phyloP scores from a whole-genome alignment of 2,113 vertebrate genomes.

The Naja naja region DNA sequence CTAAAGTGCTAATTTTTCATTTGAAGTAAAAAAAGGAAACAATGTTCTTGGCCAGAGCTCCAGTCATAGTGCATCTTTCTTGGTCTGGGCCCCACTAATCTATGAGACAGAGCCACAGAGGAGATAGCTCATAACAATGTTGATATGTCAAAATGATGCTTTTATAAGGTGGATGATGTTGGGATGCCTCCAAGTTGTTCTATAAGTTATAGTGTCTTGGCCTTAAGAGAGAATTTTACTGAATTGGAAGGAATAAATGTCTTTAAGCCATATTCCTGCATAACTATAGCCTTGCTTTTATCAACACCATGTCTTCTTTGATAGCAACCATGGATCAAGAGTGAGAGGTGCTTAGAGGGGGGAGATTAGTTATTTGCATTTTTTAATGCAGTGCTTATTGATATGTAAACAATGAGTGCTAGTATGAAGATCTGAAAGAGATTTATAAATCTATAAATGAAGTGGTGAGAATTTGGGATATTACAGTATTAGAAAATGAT shows the following conservation, averaged over 20 bases:
- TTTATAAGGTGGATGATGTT: background rate
- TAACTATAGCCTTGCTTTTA: background rate
- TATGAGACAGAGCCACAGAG: too few species aligned
- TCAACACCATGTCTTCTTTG: background rate
- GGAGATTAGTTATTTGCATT: background rate
- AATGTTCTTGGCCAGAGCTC: background rate
- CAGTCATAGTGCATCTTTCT: background rate
- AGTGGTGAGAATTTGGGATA: background rate
- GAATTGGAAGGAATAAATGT: background rate
- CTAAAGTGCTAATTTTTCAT: background rate
- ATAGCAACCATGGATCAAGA: background rate
- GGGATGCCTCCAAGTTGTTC: background rate
- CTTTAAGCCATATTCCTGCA: background rate
- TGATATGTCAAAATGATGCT: constrained; percentile 9
- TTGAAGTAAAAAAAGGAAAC: background rate
- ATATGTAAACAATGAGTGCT: background rate
- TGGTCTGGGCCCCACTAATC: background rate
- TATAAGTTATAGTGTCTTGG: background rate
- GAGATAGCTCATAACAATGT: background rate
- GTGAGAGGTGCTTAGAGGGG: too few species aligned
- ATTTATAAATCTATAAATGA: background rate
- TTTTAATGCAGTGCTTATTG: background rate
- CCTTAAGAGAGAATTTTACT: background rate
- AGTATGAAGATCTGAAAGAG: background rate
- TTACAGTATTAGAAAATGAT: background rate